Evolutionary conservation across 92 coral and sea anemone genomes (phyloP), one percentile per base, ranked within the genome.

Genomic region (Phenganax subtilis): DNA sequence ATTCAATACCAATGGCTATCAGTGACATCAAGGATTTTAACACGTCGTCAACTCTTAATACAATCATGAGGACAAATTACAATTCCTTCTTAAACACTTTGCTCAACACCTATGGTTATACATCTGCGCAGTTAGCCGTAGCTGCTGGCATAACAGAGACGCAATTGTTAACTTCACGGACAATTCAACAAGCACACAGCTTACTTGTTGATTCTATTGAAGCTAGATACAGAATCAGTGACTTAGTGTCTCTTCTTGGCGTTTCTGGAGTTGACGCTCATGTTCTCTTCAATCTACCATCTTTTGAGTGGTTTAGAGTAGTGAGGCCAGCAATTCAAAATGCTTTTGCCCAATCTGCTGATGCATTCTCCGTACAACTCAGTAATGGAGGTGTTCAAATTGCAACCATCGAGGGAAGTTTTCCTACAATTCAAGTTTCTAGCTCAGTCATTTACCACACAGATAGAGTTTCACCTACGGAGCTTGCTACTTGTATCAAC

Each of bases 341-440:
- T 59, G 82, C 82, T 27, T 77, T 77, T 62, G 65, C 25, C 0
- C 82, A 77, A 12, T 31, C 82, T 25, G 82, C 82, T 3, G 57
- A 77, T 61, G 82, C 82, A 59, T 77, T n/a, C 31, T 77, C 82
- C 20, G 82, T 61, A 61, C 6, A 57, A 37, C 82, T 77, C 55
- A 77, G 82, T 77, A 30, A 7, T 3, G 82, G 82, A 14, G 82
- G 82, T 77, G 82, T 61, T 37, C 57, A 30, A 54, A 51, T 77
- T 61, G n/a, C 57, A 2, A 59, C 56, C 27, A 55, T 77, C 6
- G 55, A 37, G 14, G 72, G 56, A 31, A 55, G 29, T 15, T 62
- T 60, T 14, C 53, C 83, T 0, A 9, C 83, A 3, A 65, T 79
- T 79, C 74, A 47, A 9, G 75, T 79, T 9, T 31, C 62, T 31